phyloP scores from a whole-genome alignment of 2,797 vertebrate species.

The Smutsia temminckii region DNA sequence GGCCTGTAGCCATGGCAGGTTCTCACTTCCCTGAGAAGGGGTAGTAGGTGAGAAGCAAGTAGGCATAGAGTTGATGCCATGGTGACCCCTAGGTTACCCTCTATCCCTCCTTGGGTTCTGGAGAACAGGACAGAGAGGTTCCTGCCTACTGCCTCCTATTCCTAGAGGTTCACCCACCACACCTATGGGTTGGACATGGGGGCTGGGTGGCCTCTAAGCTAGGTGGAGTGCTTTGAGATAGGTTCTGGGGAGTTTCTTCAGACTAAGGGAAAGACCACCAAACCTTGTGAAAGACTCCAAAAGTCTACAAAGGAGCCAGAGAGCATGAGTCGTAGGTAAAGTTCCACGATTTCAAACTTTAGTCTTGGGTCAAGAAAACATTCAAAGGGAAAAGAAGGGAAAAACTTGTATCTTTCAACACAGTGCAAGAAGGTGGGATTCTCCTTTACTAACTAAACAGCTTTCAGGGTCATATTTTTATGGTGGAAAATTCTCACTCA shows the following conservation, averaged over 20 bases:
- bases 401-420: slow-evolving; percentile 31
- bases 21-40: not conserved
- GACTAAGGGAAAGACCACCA: slow-evolving; percentile 27
- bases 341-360: slow-evolving; percentile 54
- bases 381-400: slow-evolving; percentile 12
- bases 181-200: not conserved
- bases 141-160: not conserved
- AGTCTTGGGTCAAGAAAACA: slow-evolving; percentile 35
- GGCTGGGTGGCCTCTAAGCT: not conserved
- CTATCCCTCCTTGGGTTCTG: not conserved
- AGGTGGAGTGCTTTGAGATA: slow-evolving; percentile 35
- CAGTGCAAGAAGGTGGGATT: slow-evolving; percentile 30
- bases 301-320: slow-evolving; percentile 26
- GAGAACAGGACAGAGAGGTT: not conserved
- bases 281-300: slow-evolving; percentile 28
- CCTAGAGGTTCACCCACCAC: not conserved
- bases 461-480: slow-evolving; percentile 47
- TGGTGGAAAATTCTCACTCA: slow-evolving; percentile 79
- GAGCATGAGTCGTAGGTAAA: not conserved
- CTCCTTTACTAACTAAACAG: slow-evolving; percentile 58
- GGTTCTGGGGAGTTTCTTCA: slow-evolving; percentile 28
- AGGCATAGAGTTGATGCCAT: not conserved
- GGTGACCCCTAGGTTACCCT: not conserved
- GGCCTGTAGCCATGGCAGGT: not conserved
- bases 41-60: slow-evolving; percentile 16